These are phyloP conservation scores for Nasonia longicornis DNA, from an alignment of 1,140 invertebrate genomes.

Conservation along the genomic window DNA sequence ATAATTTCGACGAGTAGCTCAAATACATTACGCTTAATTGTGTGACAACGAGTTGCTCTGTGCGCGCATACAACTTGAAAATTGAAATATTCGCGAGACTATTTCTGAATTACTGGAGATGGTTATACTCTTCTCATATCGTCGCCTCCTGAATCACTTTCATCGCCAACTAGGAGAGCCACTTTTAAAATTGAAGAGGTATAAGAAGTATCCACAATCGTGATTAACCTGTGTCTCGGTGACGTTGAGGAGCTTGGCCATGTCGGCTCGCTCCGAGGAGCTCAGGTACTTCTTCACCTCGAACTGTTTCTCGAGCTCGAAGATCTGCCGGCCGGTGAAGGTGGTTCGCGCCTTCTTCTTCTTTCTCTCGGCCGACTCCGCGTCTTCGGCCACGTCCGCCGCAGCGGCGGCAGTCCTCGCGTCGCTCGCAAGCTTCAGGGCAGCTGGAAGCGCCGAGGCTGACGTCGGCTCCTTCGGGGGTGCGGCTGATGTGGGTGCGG, in stretches of 20 bases:
- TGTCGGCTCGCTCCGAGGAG: slow-evolving; percentile 92
- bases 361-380: slow-evolving; percentile 76
- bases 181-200: no score
- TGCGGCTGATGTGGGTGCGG: neutral
- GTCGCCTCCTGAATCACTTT: no score
- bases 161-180: no score
- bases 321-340: slow-evolving; percentile 95
- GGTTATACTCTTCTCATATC: no score
- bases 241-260: slow-evolving; percentile 93
- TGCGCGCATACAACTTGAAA: no score
- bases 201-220: no score
- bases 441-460: neutral
- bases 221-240: slow-evolving; percentile 91
- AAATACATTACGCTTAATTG: neutral
- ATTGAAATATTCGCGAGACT: no score
- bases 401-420: neutral
- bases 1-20: neutral
- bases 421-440: slow-evolving; percentile 9
- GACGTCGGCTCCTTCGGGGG: neutral
- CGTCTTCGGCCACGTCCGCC: slow-evolving; percentile 55
- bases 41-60: neutral
- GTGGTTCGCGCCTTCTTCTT: slow-evolving; percentile 96
- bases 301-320: slow-evolving; percentile 95
- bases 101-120: no score
- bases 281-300: slow-evolving; percentile 96